Base-by-base conservation (phyloP, 1,140 invertebrate genomes). In the Drosophila tropicalis region DNA sequence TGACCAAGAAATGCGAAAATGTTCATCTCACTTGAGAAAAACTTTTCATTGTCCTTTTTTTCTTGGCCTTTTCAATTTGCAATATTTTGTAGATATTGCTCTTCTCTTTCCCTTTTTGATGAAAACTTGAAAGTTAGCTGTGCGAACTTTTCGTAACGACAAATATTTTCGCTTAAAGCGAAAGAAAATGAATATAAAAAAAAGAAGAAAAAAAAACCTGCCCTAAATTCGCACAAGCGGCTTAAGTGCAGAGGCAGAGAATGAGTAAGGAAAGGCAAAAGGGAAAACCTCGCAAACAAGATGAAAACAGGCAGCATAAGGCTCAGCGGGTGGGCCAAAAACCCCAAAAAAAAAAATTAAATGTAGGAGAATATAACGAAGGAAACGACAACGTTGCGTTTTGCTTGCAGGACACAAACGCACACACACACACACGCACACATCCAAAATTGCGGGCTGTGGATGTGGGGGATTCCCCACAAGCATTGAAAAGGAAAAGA, bases 201-300 rank as follows among this genome's bases (percentile, higher is more conserved):
- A 51, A 9, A 5, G 12, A 51, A 22, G 3, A 51, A 51, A 51
- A 77, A 60, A 71, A 83, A 87, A 78, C 84, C 84, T 87, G 84
- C 84, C 84, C 84, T 89, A 89, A 87, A 87, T 87, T 84, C 80
- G 83, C 55, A 72, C 76, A 89, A 87, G 83, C 83, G 76, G 83
- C 83, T 86, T 89, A 79, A 84, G 44, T 51, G 44, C 44, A 51
- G 19, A 22, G 44, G 44, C 76, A 67, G 62, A 68, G 70, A 70
- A 62, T 70, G 70, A 74, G 68, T 57, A 67, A 25, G 56, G 40
- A 22, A 65, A 57, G 41, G 40, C 34, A 34, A 44, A 47, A 47
- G 54, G 60, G 61, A 40, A 39, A 57, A 74, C 44, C 44, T 51
- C 44, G 22, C 44, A 51, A 73, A 57, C 56, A 56, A 47, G 62